Conservation (phyloP, 2,888 invertebrate species). For the Nymphalis polychloros region DNA sequence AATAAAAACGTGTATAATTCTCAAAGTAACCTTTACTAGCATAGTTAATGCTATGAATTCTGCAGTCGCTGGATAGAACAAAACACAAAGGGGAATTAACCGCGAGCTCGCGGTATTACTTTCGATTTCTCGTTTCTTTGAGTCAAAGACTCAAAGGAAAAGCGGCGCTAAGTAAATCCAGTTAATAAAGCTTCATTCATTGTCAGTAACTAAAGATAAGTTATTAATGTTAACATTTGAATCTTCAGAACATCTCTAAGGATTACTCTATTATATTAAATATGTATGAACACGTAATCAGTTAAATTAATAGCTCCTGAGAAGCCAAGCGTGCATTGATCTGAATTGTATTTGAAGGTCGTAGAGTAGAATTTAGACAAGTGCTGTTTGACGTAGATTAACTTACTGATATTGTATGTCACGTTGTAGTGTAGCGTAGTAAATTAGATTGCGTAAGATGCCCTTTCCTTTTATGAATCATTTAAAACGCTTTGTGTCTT, state of each 20-base stretch:
- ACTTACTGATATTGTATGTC: no score
- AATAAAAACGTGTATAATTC: no score
- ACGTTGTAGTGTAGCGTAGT: no score
- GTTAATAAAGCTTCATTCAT: slow-evolving; percentile 26
- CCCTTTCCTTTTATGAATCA: no score
- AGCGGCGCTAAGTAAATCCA: slow-evolving; percentile 21
- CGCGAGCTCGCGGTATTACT: slow-evolving; percentile 25
- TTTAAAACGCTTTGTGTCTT: no score
- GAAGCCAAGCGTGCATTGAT: no score
- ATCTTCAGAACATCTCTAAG: slow-evolving; percentile 14
- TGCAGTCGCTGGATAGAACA: neutral
- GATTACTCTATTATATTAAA: neutral
- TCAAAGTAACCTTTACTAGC: neutral
- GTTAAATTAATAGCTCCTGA: neutral
- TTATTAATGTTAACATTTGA: slow-evolving; percentile 21
- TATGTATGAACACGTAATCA: neutral
- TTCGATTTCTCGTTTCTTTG: slow-evolving; percentile 30
- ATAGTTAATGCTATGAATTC: neutral
- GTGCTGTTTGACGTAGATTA: no score
- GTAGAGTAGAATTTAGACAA: no score
- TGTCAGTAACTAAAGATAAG: slow-evolving; percentile 21
- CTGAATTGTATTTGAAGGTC: no score
- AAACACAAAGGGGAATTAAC: slow-evolving; percentile 25
- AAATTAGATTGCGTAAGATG: no score
- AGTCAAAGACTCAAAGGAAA: slow-evolving; percentile 30